Evolutionary conservation across 2,888 invertebrate species (phyloP), one percentile per base, ranked within the genome.

Genomic region (Ornithoptera alexandrae): DNA sequence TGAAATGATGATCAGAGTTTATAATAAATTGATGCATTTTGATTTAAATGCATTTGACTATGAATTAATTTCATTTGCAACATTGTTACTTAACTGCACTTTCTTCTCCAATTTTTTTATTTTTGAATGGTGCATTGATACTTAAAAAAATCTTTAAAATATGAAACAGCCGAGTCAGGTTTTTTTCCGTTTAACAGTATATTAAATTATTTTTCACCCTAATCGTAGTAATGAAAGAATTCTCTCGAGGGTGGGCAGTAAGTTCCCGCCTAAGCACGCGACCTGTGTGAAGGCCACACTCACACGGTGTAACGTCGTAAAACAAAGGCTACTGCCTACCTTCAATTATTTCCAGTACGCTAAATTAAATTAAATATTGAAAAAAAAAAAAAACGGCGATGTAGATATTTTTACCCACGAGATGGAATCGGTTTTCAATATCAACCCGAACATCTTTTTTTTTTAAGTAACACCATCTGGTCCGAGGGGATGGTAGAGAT

Each of bases 211-310:
- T 72, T 73, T 73, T 70, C 64, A 63, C 57, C 73, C 72, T 73
- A 74, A 76, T 76, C 71, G 76, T 76, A 68, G 71, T 76, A 76
- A 76, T 76, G 74, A 76, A 73, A 63, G 59, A 66, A 57, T 50
- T 58, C 67, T 72, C 74, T 73, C 76, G 61, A 10, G 74, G 72
- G 76, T 64, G 68, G 62, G 64, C 63, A 68, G 63, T 46, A 66
- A 69, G 36, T 64, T 71, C 68, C 61, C 62, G 71, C 30, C 53
- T 46, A n/a, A 62, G 30, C 75, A 76, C 76, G 76, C 75, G 59
- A 73, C 56, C 42, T 39, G 42, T 24, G 64, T 53, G 63, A 70
- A 70, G 70, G 70, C 56, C 70, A 58, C 36, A 64, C 70, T 60
- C 53, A 39, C 70, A 50, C 70, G 56, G 60, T 59, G 61, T 61